Conservation (phyloP, 2,888 invertebrate species). For the Drosophila mulleri region DNA sequence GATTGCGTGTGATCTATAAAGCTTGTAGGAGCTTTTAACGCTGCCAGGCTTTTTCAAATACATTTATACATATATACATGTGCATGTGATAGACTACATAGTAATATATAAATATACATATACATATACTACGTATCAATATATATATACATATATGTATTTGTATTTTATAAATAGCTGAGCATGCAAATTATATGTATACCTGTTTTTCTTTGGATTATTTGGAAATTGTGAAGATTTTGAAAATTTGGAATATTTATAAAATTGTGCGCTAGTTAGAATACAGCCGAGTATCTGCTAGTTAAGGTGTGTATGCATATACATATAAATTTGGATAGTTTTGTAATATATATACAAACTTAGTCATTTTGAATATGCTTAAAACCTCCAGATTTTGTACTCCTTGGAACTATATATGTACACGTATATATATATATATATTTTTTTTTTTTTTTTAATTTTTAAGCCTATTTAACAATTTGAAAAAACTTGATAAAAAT, state of each 20-base stretch:
- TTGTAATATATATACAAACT: background rate
- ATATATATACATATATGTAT: conserved; percentile 17
- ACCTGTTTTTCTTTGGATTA: conserved; percentile 33
- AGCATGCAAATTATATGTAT: conserved; percentile 35
- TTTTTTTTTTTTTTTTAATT: background rate
- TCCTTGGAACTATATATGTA: background rate
- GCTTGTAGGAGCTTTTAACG: conserved; percentile 45
- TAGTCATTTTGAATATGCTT: background rate
- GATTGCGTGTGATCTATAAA: conserved; percentile 4
- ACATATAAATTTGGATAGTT: background rate
- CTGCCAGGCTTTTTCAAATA: background rate
- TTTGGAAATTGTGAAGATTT: background rate
- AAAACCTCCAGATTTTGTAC: background rate
- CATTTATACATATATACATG: background rate
- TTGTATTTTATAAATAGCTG: conserved; percentile 50
- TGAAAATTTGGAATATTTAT: conserved; percentile 27
- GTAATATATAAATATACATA: conserved; percentile 11
- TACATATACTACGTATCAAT: conserved; percentile 14
- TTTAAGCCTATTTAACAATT: no score
- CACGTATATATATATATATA: no score
- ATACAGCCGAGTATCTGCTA: conserved; percentile 2
- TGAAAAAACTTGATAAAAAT: no score
- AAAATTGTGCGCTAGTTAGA: conserved; percentile 33
- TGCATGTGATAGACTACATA: background rate
- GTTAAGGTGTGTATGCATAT: conserved; percentile 26